These are phyloP conservation scores for Odontamblyopus lacepedii DNA, from an alignment of 2,797 vertebrate genomes.

Conservation along the genomic window DNA sequence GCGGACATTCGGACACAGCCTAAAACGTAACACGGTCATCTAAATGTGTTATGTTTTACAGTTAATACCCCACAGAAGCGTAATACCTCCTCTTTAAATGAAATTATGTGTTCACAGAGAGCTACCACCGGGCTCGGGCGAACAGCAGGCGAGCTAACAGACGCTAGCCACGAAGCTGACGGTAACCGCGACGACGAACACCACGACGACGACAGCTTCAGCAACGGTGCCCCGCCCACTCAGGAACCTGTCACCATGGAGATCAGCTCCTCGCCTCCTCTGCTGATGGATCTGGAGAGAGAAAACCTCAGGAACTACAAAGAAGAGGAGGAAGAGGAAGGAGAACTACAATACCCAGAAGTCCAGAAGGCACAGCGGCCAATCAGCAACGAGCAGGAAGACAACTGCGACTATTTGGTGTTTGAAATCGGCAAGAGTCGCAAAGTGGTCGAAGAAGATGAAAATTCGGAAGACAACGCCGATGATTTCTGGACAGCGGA, in stretches of 20 bases:
- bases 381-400: constrained; percentile 18
- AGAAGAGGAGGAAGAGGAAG: constrained; percentile 26
- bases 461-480: constrained; percentile 6
- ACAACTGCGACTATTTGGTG: constrained; percentile 50
- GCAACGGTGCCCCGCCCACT: constrained; percentile 21
- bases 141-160: constrained; percentile 55
- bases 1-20: too few relatives aligned
- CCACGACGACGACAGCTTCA: constrained; percentile 15
- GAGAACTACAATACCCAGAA: constrained; percentile 44
- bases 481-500: neutral
- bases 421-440: constrained; percentile 39
- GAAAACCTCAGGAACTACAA: constrained; percentile 37
- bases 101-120: constrained; percentile 52
- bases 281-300: constrained; percentile 35
- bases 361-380: constrained; percentile 8
- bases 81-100: neutral
- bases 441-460: neutral
- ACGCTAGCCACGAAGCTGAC: constrained; percentile 45
- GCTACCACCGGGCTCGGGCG: constrained; percentile 65
- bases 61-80: too few relatives aligned
- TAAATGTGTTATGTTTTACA: too few relatives aligned
- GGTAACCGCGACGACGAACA: constrained; percentile 13
- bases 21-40: too few relatives aligned
- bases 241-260: constrained; percentile 57
- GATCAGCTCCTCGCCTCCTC: constrained; percentile 49